phyloP scores from a whole-genome alignment of 2,797 vertebrate genomes.

The Champsocephalus esox region DNA sequence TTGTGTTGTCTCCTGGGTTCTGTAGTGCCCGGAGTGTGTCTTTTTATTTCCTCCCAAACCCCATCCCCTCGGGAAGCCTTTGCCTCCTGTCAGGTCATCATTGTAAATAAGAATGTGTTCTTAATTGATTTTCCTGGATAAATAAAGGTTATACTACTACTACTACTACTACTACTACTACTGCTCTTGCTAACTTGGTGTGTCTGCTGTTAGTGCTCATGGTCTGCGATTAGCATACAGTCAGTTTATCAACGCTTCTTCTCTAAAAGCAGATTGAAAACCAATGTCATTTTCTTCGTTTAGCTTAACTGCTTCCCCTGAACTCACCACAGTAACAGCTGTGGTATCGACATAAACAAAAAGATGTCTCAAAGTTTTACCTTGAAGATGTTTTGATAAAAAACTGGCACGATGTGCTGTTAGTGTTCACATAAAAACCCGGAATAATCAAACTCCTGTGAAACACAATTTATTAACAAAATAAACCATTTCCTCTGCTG shows the following conservation, averaged over 20 bases:
- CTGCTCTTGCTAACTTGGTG: neutral
- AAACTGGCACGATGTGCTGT: neutral
- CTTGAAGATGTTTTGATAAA: neutral
- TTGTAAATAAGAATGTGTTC: too few relatives aligned
- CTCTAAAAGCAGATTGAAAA: slow-evolving; percentile 15
- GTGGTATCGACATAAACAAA: neutral
- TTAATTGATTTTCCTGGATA: too few relatives aligned
- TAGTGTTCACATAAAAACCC: neutral
- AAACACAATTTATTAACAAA: neutral
- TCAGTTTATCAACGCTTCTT: neutral
- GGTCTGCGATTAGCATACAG: neutral
- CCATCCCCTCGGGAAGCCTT: too few relatives aligned
- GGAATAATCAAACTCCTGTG: neutral
- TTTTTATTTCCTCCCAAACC: too few relatives aligned
- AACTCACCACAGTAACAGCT: neutral
- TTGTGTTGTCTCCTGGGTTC: too few relatives aligned
- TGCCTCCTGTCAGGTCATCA: too few relatives aligned
- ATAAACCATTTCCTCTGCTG: too few relatives aligned
- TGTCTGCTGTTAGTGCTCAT: neutral
- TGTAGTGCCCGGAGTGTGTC: too few relatives aligned
- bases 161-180: too few relatives aligned
- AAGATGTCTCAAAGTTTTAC: neutral
- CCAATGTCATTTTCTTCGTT: neutral
- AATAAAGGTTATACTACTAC: too few relatives aligned
- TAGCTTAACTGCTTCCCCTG: neutral